Base-by-base conservation (phyloP, 2,113 vertebrate genomes). In the Ochotona princeps region DNA sequence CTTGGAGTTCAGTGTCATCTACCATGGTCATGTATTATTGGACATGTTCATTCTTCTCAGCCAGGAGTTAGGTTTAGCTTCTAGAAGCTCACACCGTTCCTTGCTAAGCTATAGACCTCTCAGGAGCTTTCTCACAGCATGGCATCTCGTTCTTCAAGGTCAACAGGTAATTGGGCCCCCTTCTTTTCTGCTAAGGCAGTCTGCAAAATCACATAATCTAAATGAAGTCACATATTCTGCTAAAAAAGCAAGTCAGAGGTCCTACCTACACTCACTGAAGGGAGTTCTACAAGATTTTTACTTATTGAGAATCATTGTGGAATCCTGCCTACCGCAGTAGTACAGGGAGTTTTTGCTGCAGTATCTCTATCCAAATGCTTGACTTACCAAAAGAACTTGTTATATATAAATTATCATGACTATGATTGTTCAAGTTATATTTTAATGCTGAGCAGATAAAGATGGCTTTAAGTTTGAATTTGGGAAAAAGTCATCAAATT, bases 391-490 rank as follows among this genome's bases (percentile, higher is more conserved):
- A 91, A 63, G 13, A 8, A 60, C 13, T 89, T 89, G 74, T 32
- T 86, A 75, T 92, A 61, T 75, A 3, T 89, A 87, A 74, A 67
- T 66, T 74, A 2, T 79, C 67, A 17, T 70, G n/a, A 49, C n/a
- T 94, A 28, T 9, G 63, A 11, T 60, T 93, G 20, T 81, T 76
- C 83, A 67, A 47, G 14, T 54, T 85, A 69, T 79, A 74, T 80
- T 65, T 74, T 72, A 85, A 74, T 30, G 26, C 11, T 32, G 87
- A 65, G 47, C 13, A 93, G 89, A 84, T 51, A 66, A 5, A 60
- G 91, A 30, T 83, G 70, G 32, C 28, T 94, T 75, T 72, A 91
- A 94, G 76, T 75, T 80, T 82, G 89, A 86, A 76, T 86, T 91
- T 60, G 78, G 32, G 54, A 70, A 80, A 72, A 89, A 79, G 1